Base-by-base conservation (phyloP, 2,797 vertebrate genomes). In the Triplophysa bombifrons region DNA sequence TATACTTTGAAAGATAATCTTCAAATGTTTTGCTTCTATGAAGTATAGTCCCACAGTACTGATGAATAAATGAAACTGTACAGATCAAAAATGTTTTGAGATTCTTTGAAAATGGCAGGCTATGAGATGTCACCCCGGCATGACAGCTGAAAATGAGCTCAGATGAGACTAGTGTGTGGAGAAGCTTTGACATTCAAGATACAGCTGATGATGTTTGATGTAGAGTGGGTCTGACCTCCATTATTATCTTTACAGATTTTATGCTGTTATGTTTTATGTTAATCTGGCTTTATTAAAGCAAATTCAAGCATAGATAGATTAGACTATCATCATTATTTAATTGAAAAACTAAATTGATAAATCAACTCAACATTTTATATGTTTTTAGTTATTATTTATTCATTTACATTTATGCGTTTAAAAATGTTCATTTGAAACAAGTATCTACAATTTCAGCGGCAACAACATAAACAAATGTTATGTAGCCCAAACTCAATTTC, bases 31-130 rank as follows among this genome's bases (percentile, higher is more conserved):
- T 82, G 20, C 65, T 12, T 65, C 64, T 68, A 44, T 76, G 83
- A 80, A 80, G 63, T 22, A 27, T 20, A 25, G 27, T 80, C 61
- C 61, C 60, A 58, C 80, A 73, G 53, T 44, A 30, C 53, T 68
- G 74, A 72, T 84, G 67, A 80, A 82, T 84, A 80, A 82, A 76
- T 76, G 64, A 82, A 65, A 34, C 60, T 34, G 60, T 63, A 30
- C 55, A 80, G 13, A 70, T 30, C 68, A 34, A 50, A 69, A 63
- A n/a, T 16, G 27, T 75, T 58, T 69, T 53, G 27, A 80, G 63
- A 73, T 34, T 20, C 83, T 64, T 63, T 20, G 56, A 25, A 71
- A 74, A 73, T 25, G 12, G 61, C 44, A 55, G 2, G 4, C 20
- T 53, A 70, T 76, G 75, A 56, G 16, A 34, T 58, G 58, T 76